Evolutionary conservation across 2,113 vertebrate species (phyloP).

Genomic region (Phodopus roborovskii): DNA sequence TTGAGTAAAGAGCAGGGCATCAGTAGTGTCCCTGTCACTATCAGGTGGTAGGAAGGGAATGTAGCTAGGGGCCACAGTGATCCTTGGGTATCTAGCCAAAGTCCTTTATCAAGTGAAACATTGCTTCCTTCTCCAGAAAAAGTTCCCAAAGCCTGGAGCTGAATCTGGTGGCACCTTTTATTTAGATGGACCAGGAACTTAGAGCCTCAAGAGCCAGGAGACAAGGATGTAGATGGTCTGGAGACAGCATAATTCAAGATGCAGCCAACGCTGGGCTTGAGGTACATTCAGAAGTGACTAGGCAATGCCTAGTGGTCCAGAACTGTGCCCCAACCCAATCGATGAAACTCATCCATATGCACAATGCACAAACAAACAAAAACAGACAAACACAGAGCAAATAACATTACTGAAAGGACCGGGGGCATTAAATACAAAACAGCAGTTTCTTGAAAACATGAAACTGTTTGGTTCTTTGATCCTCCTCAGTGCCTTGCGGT

Average conservation of each 20-base stretch:
- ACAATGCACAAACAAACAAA: slow-evolving; percentile 54
- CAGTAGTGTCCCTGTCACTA: slow-evolving; percentile 57
- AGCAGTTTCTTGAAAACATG: slow-evolving; percentile 72
- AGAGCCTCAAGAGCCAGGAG: slow-evolving; percentile 19
- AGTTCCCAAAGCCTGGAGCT: slow-evolving; percentile 54
- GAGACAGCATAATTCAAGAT: slow-evolving; percentile 46
- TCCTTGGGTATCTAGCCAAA: slow-evolving; percentile 17
- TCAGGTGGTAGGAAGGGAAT: slow-evolving; percentile 19
- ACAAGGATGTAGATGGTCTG: neutral
- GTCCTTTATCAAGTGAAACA: slow-evolving; percentile 30
- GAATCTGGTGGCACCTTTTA: neutral
- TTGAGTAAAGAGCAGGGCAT: slow-evolving; percentile 73
- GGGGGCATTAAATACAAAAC: slow-evolving; percentile 80
- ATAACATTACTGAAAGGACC: slow-evolving; percentile 58
- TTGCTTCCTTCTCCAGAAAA: slow-evolving; percentile 9
- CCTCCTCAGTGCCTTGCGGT: slow-evolving; percentile 63
- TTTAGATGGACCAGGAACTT: slow-evolving; percentile 38
- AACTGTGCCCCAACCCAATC: slow-evolving; percentile 58
- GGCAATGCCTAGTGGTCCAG: slow-evolving; percentile 37
- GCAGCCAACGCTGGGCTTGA: slow-evolving; percentile 57
- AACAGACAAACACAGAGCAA: slow-evolving; percentile 66
- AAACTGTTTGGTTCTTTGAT: slow-evolving; percentile 74
- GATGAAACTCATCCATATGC: slow-evolving; percentile 58
- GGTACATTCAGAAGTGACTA: slow-evolving; percentile 37
- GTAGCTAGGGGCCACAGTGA: slow-evolving; percentile 12